phyloP scores from a whole-genome alignment of 2,888 invertebrate species.

The Rugalucina vietnamica region DNA sequence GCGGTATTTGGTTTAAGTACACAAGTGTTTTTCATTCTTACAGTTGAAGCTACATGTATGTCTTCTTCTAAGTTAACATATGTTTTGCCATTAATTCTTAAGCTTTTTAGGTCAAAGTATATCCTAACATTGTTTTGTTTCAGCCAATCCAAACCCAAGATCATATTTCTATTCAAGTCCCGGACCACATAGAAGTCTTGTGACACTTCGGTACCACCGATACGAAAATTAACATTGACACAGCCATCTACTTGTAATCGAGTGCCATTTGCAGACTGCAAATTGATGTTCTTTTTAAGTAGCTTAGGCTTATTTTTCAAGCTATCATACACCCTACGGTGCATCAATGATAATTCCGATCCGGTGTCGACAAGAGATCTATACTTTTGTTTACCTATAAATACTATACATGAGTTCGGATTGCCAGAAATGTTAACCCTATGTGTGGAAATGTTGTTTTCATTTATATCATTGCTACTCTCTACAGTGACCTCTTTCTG shows the following conservation, averaged over 20 bases:
- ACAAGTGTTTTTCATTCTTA: neutral
- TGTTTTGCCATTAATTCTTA: constrained; percentile 7
- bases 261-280: constrained; percentile 24
- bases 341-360: constrained; percentile 38
- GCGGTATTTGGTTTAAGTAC: constrained; percentile 19
- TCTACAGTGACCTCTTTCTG: neutral
- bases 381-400: constrained; percentile 29
- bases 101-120: constrained; percentile 28
- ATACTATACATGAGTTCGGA: constrained; percentile 33
- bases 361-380: constrained; percentile 42
- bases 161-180: constrained; percentile 28
- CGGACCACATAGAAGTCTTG: constrained; percentile 13
- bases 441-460: too few species aligned
- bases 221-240: constrained; percentile 15
- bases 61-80: constrained; percentile 26
- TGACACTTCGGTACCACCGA: constrained; percentile 25
- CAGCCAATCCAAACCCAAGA: constrained; percentile 23
- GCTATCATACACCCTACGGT: constrained; percentile 33
- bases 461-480: too few species aligned
- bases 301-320: constrained; percentile 24
- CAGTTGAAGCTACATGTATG: constrained; percentile 20
- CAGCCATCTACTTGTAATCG: constrained; percentile 16
- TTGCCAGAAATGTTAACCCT: neutral
- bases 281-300: neutral
- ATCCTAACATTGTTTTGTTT: neutral